Evolutionary conservation across 2,113 vertebrate genomes (phyloP), one percentile per base, ranked within the genome.

Genomic region (Crypturellus undulatus): DNA sequence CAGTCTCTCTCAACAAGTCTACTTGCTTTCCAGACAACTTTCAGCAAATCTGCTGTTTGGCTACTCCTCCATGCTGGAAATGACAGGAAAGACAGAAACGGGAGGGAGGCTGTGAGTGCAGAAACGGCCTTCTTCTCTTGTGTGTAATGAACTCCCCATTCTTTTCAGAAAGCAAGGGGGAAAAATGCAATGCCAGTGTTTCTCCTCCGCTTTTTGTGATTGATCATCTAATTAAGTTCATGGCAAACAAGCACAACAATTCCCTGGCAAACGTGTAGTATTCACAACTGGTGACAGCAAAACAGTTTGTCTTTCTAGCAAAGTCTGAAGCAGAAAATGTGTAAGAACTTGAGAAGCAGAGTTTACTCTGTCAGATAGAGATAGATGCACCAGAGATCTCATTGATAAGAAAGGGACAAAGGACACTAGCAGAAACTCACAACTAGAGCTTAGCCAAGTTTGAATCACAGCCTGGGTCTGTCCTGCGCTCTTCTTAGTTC

Each of bases 221-320:
- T 63, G 92, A 96, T 95, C 52, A 18, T 59, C 72, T 62, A 60
- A 92, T 95, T 87, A 87, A 6, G 7, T 28, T 8, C 52, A 45
- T n/a, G 60, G 75, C 79, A 80, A 86, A 67, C 64, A 22, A 84
- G 93, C 70, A 17, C 1, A 5, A 38, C 56, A 64, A 68, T 76
- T 92, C 70, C 83, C 85, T 34, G 71, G 62, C 34, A 85, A 68
- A 42, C 1, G 40, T n/a, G 78, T 59, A 25, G 14, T 20, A 52
- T 8, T 36, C 32, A 15, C 40, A 18, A 2, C 54, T 36, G 78
- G 51, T 34, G 80, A 79, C 80, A 64, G 20, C 4, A 59, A 85
- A 95, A 6, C 32, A 12, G 12, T 77, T 43, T 25, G 34, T 93
- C 83, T 70, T 85, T 14, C 58, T 84, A 72, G 87, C 49, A 58